These are phyloP conservation scores for Microplitis manilae DNA, from an alignment of 2,888 invertebrate genomes.

Conservation along the genomic window DNA sequence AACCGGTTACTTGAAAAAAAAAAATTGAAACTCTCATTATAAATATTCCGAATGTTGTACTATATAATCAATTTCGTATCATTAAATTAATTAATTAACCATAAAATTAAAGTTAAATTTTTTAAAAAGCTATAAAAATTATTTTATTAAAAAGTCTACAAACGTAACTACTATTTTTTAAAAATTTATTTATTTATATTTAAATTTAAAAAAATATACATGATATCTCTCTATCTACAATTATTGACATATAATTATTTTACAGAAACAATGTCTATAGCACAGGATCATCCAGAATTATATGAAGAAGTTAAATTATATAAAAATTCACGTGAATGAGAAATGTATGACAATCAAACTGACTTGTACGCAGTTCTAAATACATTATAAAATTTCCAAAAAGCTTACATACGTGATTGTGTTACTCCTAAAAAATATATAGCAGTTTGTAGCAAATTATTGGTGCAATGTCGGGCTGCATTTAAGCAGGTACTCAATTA, in stretches of 20 bases:
- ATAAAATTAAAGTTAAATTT: too few species aligned
- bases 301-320: slow-evolving; percentile 96
- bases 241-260: background rate
- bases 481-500: slow-evolving; percentile 81
- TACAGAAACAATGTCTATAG: slow-evolving; percentile 61
- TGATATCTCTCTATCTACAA: too few species aligned
- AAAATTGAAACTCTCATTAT: background rate
- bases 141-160: too few species aligned
- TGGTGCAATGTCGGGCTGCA: slow-evolving; percentile 97
- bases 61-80: too few species aligned
- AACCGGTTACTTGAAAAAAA: background rate
- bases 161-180: too few species aligned
- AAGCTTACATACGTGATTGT: slow-evolving; percentile 97
- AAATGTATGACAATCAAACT: slow-evolving; percentile 98
- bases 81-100: too few species aligned
- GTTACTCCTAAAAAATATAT: slow-evolving; percentile 96
- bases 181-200: too few species aligned
- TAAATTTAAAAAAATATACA: too few species aligned
- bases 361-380: slow-evolving; percentile 98
- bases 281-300: slow-evolving; percentile 81
- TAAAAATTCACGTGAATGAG: slow-evolving; percentile 94
- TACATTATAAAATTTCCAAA: slow-evolving; percentile 97
- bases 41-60: background rate
- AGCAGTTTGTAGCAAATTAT: slow-evolving; percentile 94
- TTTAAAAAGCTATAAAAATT: too few species aligned